Evolutionary conservation across 2,113 vertebrate species (phyloP).

Genomic region (Dendropsophus ebraccatus): DNA sequence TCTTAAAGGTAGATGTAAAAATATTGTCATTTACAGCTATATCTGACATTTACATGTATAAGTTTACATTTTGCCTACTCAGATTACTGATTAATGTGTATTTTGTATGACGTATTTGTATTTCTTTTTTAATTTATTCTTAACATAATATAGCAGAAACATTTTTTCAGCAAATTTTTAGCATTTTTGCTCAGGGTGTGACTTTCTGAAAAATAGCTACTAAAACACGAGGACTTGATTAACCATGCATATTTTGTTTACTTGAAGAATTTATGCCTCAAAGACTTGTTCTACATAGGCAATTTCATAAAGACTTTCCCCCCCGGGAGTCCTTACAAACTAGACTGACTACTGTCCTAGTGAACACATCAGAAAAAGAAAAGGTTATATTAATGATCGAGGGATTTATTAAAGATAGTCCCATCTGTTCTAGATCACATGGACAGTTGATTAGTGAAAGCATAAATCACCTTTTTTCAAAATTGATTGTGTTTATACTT

Average conservation of each 20-base stretch:
- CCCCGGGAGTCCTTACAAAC: background rate
- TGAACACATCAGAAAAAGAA: conserved; percentile 26
- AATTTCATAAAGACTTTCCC: conserved; percentile 11
- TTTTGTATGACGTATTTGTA: background rate
- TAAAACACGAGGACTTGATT: conserved; percentile 17
- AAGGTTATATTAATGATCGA: conserved; percentile 51
- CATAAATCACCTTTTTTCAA: background rate
- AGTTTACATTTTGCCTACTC: background rate
- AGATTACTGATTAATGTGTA: background rate
- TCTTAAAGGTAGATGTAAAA: background rate
- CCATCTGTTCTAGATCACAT: conserved; percentile 45
- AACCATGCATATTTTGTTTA: conserved; percentile 35
- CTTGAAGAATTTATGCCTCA: conserved; percentile 37
- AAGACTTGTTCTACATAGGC: background rate
- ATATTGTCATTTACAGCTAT: background rate
- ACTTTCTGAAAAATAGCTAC: background rate
- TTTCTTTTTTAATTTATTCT: no score
- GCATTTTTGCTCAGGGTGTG: conserved; percentile 12
- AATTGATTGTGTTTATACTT: background rate
- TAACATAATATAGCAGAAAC: background rate
- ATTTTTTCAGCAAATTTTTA: background rate
- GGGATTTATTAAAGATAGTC: conserved; percentile 42
- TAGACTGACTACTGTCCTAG: conserved; percentile 47
- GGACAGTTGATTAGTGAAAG: conserved; percentile 11
- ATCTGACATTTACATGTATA: background rate